Base-by-base conservation (phyloP, 1,140 invertebrate genomes). In the Manduca sexta region DNA sequence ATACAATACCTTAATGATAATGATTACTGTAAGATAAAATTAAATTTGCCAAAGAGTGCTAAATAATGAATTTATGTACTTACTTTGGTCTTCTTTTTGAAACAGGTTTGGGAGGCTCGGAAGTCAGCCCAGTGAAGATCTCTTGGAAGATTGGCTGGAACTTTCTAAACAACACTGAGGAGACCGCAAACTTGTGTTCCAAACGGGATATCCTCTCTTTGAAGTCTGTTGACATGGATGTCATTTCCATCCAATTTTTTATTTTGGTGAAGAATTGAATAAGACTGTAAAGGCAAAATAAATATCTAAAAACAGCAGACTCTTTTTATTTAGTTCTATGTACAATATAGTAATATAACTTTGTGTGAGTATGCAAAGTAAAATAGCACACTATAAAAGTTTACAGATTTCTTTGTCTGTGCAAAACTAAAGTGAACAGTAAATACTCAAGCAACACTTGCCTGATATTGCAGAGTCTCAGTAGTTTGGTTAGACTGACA, bases 221-320 rank as follows among this genome's bases (percentile, higher is more conserved):
- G 68, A 98, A 96, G 35, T 96, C 93, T 56, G 92, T 90, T 0
- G 94, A 89, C 74, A 98, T 89, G 57, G 93, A 93, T 0, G 95
- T 92, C 96, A 99, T 98, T 62, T 97, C 95, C 37, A 94, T 92
- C 98, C 98, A 99, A 69, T 94, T 94, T 74, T 96, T 95, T 66
- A 97, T 97, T 87, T 98, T 99, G 38, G 91, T 92, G 76, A 99
- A 98, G 87, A 99, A 99, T 58, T 98, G 94, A 50, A 96, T 93
- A 33, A 99, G 88, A 41, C 77, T 81, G 72, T 5, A 56, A 63
- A 45, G 11, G 46, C 17, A 51, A 40, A 16, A 17, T 35, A 8
- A 45, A 42, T 45, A 29, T 31, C 43, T 8, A 12, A 5, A 30
- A 35, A 37, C 29, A 13, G 38, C 31, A 49, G 8, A 37, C 5